These are phyloP conservation scores for Ceratosolen fusciceps DNA, from an alignment of 1,140 invertebrate species.

Conservation along the genomic window DNA sequence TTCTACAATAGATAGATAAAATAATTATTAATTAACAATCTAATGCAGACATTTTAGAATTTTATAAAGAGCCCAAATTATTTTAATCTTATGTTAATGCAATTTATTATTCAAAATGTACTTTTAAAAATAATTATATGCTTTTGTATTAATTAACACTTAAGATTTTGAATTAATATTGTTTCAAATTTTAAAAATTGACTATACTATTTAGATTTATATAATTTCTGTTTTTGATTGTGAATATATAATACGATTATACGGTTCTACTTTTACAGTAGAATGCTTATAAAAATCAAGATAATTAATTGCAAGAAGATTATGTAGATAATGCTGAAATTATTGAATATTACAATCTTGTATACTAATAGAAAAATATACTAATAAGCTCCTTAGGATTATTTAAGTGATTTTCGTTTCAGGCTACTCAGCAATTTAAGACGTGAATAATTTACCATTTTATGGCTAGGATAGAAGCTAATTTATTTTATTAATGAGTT, in stretches of 20 bases:
- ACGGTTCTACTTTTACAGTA: not conserved
- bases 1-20: too few species aligned
- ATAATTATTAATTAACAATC: too few species aligned
- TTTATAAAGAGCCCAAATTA: too few species aligned
- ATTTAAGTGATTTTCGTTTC: constrained; percentile 10
- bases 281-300: not conserved
- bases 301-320: not conserved
- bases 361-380: not conserved
- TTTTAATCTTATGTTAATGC: too few species aligned
- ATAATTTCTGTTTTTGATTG: too few species aligned
- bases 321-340: not conserved
- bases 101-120: too few species aligned
- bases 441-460: not conserved
- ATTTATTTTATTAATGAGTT: constrained; percentile 16
- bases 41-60: too few species aligned
- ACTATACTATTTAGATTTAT: too few species aligned
- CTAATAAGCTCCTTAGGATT: not conserved
- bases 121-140: too few species aligned
- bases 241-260: not conserved
- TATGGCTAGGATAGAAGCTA: not conserved
- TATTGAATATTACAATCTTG: not conserved
- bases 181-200: too few species aligned
- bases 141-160: too few species aligned
- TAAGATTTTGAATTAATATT: too few species aligned
- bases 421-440: not conserved